Conservation (phyloP, 2,113 vertebrate species). For the Tichodroma muraria region DNA sequence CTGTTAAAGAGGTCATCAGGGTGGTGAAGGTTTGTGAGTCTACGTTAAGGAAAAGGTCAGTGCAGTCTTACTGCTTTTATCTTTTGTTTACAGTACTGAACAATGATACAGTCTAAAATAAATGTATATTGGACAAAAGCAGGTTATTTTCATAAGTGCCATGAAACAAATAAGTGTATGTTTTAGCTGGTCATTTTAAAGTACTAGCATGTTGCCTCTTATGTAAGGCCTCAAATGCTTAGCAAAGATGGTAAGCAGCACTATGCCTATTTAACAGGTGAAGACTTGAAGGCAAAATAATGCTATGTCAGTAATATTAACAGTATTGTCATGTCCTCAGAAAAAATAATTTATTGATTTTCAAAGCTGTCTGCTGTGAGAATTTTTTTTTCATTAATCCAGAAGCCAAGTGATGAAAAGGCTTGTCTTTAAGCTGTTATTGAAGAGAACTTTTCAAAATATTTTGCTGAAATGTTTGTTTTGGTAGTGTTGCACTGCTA, state of each 20-base stretch:
- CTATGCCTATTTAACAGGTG: not conserved
- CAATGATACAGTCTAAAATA: not conserved
- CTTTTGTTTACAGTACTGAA: not conserved
- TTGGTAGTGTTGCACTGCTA: not conserved
- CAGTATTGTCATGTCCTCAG: not conserved
- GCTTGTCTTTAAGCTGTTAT: not conserved
- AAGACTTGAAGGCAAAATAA: not conserved
- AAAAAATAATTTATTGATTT: not conserved
- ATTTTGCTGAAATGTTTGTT: not conserved
- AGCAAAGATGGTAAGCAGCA: not conserved
- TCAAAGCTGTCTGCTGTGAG: not conserved
- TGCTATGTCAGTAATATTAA: not conserved
- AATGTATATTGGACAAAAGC: not conserved
- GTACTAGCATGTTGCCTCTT: not conserved
- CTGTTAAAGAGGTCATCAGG: slow-evolving; percentile 88
- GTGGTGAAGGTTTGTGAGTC: slow-evolving; percentile 95
- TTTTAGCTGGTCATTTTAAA: not conserved
- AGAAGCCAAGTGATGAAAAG: not conserved
- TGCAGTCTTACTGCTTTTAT: not conserved
- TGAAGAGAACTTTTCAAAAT: not conserved
- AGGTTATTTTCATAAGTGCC: not conserved
- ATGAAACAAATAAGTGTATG: not conserved
- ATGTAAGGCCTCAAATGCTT: not conserved
- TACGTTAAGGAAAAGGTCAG: slow-evolving; percentile 90
- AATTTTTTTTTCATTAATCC: not conserved